Conservation (phyloP, 2,888 invertebrate species). For the Ommatoiulus sabulosus region DNA sequence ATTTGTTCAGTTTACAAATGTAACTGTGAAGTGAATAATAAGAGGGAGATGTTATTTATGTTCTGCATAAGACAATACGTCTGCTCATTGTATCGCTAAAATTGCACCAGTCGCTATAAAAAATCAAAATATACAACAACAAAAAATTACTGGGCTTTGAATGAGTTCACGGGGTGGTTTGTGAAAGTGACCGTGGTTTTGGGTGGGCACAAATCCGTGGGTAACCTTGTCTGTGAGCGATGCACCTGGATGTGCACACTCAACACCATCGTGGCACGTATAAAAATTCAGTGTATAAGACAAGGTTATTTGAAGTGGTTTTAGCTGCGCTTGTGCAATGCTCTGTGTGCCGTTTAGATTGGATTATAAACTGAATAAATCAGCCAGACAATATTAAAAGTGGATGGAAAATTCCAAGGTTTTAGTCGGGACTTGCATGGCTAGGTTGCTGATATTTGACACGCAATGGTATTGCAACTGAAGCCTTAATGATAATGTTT, state of each 20-base stretch:
- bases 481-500: no score
- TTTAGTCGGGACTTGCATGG: no score
- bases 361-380: not conserved
- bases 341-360: not conserved
- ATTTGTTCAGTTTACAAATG: no score
- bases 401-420: no score
- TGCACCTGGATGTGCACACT: not conserved
- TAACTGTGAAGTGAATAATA: no score
- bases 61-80: no score
- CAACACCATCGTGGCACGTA: not conserved
- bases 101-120: no score
- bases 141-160: not conserved
- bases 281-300: not conserved
- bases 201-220: not conserved
- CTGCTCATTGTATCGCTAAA: no score
- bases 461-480: no score
- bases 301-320: not conserved
- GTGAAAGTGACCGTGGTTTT: not conserved
- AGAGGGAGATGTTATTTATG: no score
- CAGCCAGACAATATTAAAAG: not conserved
- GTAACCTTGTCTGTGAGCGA: not conserved
- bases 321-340: not conserved
- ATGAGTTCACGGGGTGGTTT: not conserved
- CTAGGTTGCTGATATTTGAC: no score
- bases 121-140: no score